Evolutionary conservation across 2,113 vertebrate species (phyloP), one percentile per base, ranked within the genome.

Genomic region (Pipa parva): DNA sequence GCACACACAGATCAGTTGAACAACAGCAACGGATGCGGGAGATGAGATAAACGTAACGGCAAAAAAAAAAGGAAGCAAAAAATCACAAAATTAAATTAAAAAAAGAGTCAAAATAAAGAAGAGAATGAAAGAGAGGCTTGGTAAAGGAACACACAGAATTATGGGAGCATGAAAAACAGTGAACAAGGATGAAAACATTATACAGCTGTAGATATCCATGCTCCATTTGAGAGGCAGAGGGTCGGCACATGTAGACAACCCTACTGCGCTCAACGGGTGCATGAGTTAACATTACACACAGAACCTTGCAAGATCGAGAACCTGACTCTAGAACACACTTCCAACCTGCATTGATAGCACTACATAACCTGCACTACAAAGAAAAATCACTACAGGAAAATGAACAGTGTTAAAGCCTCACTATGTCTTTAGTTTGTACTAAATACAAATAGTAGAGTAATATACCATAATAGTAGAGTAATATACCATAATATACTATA

Each of bases 1-100:
- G 74, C 84, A 86, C 81, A 83, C 81, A 89, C 81, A 88, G 80
- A 84, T 82, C 74, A 81, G 71, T 89, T 76, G 80, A 84, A 83
- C 85, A 78, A 77, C 79, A 85, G 63, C 51, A 80, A 87, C 87
- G 87, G 71, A 73, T 29, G 57, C 56, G 24, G 31, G 45, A 42
- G 46, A 51, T 26, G 36, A 37, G 50, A 42, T 15, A 42, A 42
- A 42, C 15, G 3, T 13, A 1, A 13, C 64, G 21, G 75, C 57
- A 75, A 62, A 18, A n/a, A n/a, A n/a, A n/a, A n/a, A n/a, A 66
- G 73, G 62, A 78, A n/a, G 73, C 39, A 15, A 59, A 46, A 13
- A 67, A 68, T 37, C 11, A 22, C 29, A 24, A 39, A 57, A 79
- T 1, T 0, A n/a, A 78, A 76, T 73, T 13, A 26, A 46, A 81